phyloP scores from a whole-genome alignment of 2,113 vertebrate genomes.

The Cottus gobio region DNA sequence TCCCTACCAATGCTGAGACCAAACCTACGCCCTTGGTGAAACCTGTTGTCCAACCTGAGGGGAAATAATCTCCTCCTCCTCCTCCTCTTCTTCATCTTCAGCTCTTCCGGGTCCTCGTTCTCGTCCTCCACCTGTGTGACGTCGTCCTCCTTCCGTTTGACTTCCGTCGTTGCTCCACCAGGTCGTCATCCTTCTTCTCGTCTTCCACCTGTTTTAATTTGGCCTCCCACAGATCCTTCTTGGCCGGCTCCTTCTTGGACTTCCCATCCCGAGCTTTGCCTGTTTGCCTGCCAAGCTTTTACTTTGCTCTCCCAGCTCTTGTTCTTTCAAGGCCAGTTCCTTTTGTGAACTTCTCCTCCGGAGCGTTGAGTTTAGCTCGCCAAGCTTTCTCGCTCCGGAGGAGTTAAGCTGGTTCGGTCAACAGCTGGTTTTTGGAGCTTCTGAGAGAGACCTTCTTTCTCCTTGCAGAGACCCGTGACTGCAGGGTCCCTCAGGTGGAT shows the following conservation, averaged over 20 bases:
- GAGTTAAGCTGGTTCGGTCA: neutral
- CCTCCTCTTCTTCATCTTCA: neutral
- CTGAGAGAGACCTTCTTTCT: neutral
- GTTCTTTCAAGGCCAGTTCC: neutral
- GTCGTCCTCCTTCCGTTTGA: no score
- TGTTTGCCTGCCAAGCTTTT: neutral
- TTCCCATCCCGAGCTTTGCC: neutral
- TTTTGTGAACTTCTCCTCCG: neutral
- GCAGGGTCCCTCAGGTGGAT: neutral
- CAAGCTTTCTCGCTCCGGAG: neutral
- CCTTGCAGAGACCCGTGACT: neutral
- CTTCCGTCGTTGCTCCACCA: neutral
- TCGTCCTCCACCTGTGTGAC: no score
- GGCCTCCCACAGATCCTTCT: neutral
- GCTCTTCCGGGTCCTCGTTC: no score
- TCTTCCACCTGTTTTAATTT: neutral
- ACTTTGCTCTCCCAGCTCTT: neutral
- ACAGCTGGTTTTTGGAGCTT: neutral
- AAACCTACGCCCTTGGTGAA: no score
- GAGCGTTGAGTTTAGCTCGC: neutral
- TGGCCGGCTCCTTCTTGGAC: neutral
- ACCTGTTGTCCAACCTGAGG: no score
- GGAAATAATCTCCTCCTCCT: neutral
- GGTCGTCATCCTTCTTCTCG: neutral
- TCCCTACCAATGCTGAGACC: no score